These are phyloP conservation scores for Ptychochromis oligacanthus DNA, from an alignment of 2,113 vertebrate species.

Conservation along the genomic window DNA sequence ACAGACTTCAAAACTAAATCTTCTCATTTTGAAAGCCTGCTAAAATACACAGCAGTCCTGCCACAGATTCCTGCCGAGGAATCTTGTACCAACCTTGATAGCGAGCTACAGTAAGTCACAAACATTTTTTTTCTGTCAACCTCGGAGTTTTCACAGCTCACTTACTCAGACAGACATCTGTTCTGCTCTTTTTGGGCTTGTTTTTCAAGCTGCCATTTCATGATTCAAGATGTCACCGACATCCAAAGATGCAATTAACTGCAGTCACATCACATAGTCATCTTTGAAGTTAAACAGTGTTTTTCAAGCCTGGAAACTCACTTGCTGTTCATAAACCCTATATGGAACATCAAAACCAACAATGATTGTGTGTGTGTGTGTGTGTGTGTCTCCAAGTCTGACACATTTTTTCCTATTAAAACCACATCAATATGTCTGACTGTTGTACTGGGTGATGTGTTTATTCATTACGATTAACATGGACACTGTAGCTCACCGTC, in stretches of 20 bases:
- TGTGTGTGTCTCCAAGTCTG: neutral
- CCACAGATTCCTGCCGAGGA: neutral
- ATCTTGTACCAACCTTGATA: neutral
- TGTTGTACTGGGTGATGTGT: neutral
- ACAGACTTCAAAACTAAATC: neutral
- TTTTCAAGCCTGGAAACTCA: neutral
- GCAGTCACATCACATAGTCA: neutral
- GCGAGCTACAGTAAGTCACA: neutral
- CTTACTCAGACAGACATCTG: neutral
- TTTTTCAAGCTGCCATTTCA: conserved; percentile 8
- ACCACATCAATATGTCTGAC: neutral
- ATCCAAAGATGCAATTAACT: conserved; percentile 10
- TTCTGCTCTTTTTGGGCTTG: neutral
- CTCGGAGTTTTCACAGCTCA: neutral
- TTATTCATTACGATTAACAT: neutral
- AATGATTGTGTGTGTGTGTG: neutral
- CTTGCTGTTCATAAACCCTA: neutral
- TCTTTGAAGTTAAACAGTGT: neutral
- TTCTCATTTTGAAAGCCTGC: neutral
- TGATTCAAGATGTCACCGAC: neutral
- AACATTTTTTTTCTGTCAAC: neutral
- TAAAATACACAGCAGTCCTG: neutral
- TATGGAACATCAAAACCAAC: neutral
- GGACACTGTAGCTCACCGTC: neutral
- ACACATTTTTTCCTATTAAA: neutral